Evolutionary conservation across 1,140 invertebrate species (phyloP).

Genomic region (Heterodera schachtii): DNA sequence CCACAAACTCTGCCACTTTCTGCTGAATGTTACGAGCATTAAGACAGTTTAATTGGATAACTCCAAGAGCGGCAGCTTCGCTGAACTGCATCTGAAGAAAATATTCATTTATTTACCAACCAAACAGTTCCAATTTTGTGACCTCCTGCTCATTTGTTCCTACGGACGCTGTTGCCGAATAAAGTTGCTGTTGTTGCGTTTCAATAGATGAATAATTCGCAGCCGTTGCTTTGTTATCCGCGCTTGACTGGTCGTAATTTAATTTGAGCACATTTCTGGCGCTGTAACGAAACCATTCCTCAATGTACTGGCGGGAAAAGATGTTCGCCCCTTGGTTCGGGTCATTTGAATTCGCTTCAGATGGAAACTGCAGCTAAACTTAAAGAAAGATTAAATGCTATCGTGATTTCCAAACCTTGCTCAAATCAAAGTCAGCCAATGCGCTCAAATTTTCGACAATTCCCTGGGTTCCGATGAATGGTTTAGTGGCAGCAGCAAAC

Average conservation of each 20-base stretch:
- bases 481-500: conserved; percentile 8
- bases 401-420: conserved; percentile 10
- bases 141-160: not conserved
- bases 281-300: conserved; percentile 45
- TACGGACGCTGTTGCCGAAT: not conserved
- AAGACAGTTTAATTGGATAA: conserved; percentile 46
- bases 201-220: conserved; percentile 2
- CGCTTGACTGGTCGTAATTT: conserved; percentile 24
- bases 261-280: conserved; percentile 35
- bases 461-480: conserved; percentile 6
- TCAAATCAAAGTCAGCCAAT: conserved; percentile 26
- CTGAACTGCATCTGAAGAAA: conserved; percentile 13
- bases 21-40: conserved; percentile 43
- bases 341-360: conserved; percentile 13
- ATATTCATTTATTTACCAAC: no score
- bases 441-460: conserved; percentile 28
- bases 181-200: not conserved
- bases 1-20: conserved; percentile 50
- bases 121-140: not conserved
- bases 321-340: conserved; percentile 18
- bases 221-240: conserved; percentile 25
- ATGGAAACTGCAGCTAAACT: conserved; percentile 14
- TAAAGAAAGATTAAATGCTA: not conserved
- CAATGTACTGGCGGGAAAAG: conserved; percentile 43
- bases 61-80: conserved; percentile 36